Base-by-base conservation (phyloP, 2,888 invertebrate genomes). In the Drosophila neotestacea region DNA sequence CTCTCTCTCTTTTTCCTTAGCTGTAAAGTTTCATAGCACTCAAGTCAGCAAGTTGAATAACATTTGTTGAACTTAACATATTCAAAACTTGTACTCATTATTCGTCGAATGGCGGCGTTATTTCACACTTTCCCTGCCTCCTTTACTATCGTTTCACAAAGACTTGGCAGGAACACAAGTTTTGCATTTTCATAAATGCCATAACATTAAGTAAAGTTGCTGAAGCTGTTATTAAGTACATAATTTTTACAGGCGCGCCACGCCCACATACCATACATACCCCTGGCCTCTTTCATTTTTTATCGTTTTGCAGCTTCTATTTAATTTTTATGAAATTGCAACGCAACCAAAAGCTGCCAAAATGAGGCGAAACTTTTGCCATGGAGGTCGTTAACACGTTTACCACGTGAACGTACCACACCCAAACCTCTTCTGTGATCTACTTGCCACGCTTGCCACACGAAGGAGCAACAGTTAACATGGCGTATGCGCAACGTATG, bases 401-500 rank as follows among this genome's bases (percentile, higher is more conserved):
- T 73, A 56, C 73, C 58, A 46, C 46, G 58, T 48, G 44, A 44
- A 30, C 3, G 27, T n/a, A n/a, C 56, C 11, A 27, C 50, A 27
- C 50, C 51, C 6, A 30, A 4, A 1, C 9, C 7, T 13, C 11
- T 28, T 28, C 52, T 9, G 32, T 32, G 38, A 52, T 52, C 52
- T 38, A 7, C 55, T 55, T 44, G 50, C 55, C 41, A 47, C 39
- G 22, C 36, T 47, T 66, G 52, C 63, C 52, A 58, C 48, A 54
- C 48, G 48, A 63, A 83, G 85, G 72, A 81, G 84, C 84, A 85
- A 85, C 85, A 86, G 88, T 86, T 88, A 86, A 86, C 88, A 79
- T 77, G 88, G 89, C 85, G 85, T 86, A 86, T 86, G 90, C 84
- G 85, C 90, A 86, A 89, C 90, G 89, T 88, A 88, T 88, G 88